A percentile compares a stretch with the other conserved stretches of the same genome.
phyloP scores from a whole-genome alignment of 2,797 vertebrate species.

The Botia kubotai region DNA sequence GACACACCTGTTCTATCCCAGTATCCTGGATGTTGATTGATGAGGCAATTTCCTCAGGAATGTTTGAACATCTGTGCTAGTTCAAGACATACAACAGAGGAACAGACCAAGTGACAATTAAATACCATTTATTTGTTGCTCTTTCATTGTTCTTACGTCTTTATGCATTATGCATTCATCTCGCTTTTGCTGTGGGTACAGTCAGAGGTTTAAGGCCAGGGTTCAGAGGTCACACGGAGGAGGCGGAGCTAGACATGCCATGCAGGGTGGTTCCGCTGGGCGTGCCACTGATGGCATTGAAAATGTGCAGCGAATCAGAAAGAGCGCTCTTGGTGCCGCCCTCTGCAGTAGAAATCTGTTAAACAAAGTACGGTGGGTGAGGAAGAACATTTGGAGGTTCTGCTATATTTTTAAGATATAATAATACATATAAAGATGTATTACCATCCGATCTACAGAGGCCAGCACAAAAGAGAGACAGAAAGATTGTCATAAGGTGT shows the following conservation, averaged over 20 bases:
- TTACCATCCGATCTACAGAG: slow-evolving; percentile 95
- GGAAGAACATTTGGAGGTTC: slow-evolving; percentile 7
- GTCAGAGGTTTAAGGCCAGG: slow-evolving; percentile 59
- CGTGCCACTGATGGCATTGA: slow-evolving; percentile 95
- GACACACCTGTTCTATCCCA: slow-evolving; percentile 20
- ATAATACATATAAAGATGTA: slow-evolving; percentile 56
- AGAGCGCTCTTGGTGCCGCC: slow-evolving; percentile 83
- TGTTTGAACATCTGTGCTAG: not conserved
- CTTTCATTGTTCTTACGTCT: not conserved
- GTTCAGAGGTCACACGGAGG: slow-evolving; percentile 77
- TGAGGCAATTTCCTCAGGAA: not conserved
- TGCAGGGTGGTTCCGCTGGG: slow-evolving; percentile 85
- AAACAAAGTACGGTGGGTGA: slow-evolving; percentile 14
- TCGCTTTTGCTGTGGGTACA: slow-evolving; percentile 7
- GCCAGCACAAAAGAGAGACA: slow-evolving; percentile 75
- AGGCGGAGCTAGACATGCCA: slow-evolving; percentile 84
- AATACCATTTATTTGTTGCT: slow-evolving; percentile 32
- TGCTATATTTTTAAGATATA: not conserved
- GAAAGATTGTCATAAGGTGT: slow-evolving; percentile 53
- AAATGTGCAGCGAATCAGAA: slow-evolving; percentile 92
- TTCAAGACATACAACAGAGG: not conserved
- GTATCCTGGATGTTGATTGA: slow-evolving; percentile 26
- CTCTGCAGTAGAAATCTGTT: slow-evolving; percentile 88
- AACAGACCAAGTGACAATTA: not conserved
- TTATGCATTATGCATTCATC: not conserved